Evolutionary conservation across 2,888 invertebrate genomes (phyloP), one percentile per base, ranked within the genome.

Genomic region (Gortyna flavago): DNA sequence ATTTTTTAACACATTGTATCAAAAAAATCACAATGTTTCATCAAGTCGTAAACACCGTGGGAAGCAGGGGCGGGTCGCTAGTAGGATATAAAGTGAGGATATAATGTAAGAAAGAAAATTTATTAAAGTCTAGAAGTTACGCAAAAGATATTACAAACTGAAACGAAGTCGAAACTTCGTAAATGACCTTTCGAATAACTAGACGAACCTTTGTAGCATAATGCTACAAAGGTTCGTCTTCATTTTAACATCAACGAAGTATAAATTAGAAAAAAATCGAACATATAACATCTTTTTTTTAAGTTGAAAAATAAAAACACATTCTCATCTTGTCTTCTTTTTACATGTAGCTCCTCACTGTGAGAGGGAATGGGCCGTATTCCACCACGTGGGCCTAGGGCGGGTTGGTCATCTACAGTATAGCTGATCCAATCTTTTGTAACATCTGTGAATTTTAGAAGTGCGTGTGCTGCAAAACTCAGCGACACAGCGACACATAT

Each of bases 21-120:
- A 25, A 29, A 57, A 5, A 65, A 18, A 65, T 65, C n/a, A 18
- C 4, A 8, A 32, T 35, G 4, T 72, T 65, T 65, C 18, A 0
- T 65, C 9, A 65, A 38, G 18, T 38, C 1, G 5, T 5, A n/a
- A 38, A 38, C n/a, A 38, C 9, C 9, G 18, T n/a, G 25, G 2
- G 38, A 65, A n/a, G 8, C 16, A 16, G 38, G 25, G 16, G 16
- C 16, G 38, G 4, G 16, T 64, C 25, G 16, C 25, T 25, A 65
- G 4, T n/a, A n/a, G 8, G 44, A 67, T 67, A 1, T 44, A 21
- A 44, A 67, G 29, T 44, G n/a, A n/a, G n/a, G n/a, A n/a, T n/a
- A 21, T 66, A 66, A 66, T 3, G 4, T 21, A 29, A 48, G 44
- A 66, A 44, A n/a, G 32, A 72, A 72, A 72, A 72, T 44, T 18